phyloP scores from a whole-genome alignment of 2,797 vertebrate species.

The Coluber constrictor region DNA sequence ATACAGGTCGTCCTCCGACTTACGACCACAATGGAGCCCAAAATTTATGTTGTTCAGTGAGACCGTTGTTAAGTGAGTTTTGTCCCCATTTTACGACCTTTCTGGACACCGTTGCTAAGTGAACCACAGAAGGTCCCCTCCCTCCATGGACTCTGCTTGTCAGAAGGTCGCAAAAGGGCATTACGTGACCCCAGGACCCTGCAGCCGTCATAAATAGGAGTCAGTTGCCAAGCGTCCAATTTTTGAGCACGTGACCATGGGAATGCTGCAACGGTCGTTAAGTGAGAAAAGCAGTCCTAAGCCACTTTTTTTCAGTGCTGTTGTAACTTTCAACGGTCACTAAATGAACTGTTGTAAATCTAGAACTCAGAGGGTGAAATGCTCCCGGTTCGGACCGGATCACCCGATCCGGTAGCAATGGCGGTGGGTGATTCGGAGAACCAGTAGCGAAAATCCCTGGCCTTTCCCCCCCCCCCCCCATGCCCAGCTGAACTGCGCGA shows the following conservation, averaged over 20 bases:
- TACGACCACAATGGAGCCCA: fast-evolving
- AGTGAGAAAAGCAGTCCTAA: neutral
- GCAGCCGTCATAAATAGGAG: neutral
- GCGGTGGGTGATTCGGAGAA: too few species aligned
- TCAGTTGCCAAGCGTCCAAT: fast-evolving
- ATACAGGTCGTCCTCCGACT: neutral
- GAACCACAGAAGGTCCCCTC: neutral
- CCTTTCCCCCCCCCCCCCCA: too few species aligned
- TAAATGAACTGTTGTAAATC: neutral
- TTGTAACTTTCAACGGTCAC: neutral
- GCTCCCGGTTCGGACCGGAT: too few species aligned
- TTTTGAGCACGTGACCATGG: neutral
- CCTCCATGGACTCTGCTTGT: neutral
- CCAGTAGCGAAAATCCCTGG: too few species aligned
- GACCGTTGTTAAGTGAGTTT: neutral
- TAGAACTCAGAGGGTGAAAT: too few species aligned
- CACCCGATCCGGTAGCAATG: too few species aligned
- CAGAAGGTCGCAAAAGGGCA: neutral
- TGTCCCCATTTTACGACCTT: neutral
- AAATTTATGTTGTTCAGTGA: fast-evolving
- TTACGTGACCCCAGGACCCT: neutral
- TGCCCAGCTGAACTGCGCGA: too few species aligned
- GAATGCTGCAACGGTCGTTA: neutral
- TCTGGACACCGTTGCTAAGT: neutral
- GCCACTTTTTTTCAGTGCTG: neutral